Base-by-base conservation (phyloP, 2,888 invertebrate genomes). In the Mechanitis mazaeus region DNA sequence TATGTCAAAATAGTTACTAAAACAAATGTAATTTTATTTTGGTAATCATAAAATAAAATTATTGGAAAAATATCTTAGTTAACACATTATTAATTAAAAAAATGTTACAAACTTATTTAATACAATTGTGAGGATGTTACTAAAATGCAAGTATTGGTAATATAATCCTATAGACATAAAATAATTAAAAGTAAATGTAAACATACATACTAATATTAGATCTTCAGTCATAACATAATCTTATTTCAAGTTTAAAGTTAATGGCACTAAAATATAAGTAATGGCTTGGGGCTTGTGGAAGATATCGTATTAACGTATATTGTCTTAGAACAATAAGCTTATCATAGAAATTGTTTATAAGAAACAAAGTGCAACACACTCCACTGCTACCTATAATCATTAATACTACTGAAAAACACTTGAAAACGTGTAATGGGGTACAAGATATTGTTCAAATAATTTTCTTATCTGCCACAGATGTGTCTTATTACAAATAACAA, bases 271-370 rank as follows among this genome's bases (percentile, higher is more conserved):
- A 33, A 55, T 54, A 61, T 61, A 64, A 67, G 42, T 42, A 64
- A 64, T 68, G 61, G 64, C 63, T 70, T 71, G 68, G 71, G 71
- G 73, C 69, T 68, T 33, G 55, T 70, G 72, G 72, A 73, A 73
- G 71, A 70, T 69, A 68, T 56, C 60, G 60, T 63, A 68, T 64
- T 38, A 31, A n/a, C 28, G 3, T 47, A 20, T 20, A 47, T 47
- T 47, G n/a, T n/a, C 47, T 28, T 47, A 20, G 11, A 31, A 28
- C 11, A 50, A 50, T 50, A 50, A 50, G 31, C n/a, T 50, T 31
- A 50, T 50, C 9, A 11, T 50, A 50, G n/a, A 47, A n/a, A 50
- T 31, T 50, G 50, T 31, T 42, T 42, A 11, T 9, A 42, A 50
- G 31, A 50, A 28, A 28, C 11, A 50, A 50, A 31, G 28, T 50